These are phyloP conservation scores for Drosophila tripunctata DNA, from an alignment of 2,888 invertebrate species.

Conservation along the genomic window DNA sequence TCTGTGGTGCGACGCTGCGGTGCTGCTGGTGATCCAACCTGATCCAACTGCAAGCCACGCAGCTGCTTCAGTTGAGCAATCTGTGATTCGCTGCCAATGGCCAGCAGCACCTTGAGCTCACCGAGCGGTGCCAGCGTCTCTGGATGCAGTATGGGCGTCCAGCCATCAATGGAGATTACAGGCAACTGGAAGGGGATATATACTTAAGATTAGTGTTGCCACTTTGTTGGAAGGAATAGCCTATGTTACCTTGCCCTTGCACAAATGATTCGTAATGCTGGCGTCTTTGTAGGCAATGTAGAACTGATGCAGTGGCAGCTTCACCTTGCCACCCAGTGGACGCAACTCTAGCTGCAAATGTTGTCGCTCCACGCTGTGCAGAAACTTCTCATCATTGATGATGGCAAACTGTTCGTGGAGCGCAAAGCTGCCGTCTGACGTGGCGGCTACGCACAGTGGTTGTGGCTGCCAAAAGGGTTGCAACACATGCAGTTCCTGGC, in stretches of 20 bases:
- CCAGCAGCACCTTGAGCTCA: constrained; percentile 86
- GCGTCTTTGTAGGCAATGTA: constrained; percentile 87
- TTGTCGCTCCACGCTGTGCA: constrained; percentile 86
- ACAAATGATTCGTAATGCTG: constrained; percentile 85
- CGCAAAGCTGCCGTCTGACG: constrained; percentile 69
- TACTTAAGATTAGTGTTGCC: not conserved
- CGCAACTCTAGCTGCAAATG: constrained; percentile 86
- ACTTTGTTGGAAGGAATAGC: not conserved
- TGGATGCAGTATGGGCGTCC: constrained; percentile 85
- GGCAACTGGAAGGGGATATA: constrained; percentile 84
- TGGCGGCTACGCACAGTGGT: constrained; percentile 48
- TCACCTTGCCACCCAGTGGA: constrained; percentile 84
- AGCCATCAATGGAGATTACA: constrained; percentile 87
- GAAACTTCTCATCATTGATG: constrained; percentile 85
- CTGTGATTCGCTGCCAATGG: constrained; percentile 87
- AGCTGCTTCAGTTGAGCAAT: constrained; percentile 85
- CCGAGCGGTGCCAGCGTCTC: constrained; percentile 84
- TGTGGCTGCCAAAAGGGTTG: constrained; percentile 82
- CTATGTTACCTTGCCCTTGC: constrained; percentile 86
- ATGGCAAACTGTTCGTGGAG: constrained; percentile 85
- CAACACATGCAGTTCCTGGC: constrained; percentile 73
- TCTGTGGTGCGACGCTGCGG: constrained; percentile 65
- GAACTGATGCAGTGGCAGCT: constrained; percentile 86
- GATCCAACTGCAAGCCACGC: constrained; percentile 68
- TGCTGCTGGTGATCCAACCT: too few species aligned